Conservation (phyloP, 2,888 invertebrate genomes). For the Ochropacha duplaris region DNA sequence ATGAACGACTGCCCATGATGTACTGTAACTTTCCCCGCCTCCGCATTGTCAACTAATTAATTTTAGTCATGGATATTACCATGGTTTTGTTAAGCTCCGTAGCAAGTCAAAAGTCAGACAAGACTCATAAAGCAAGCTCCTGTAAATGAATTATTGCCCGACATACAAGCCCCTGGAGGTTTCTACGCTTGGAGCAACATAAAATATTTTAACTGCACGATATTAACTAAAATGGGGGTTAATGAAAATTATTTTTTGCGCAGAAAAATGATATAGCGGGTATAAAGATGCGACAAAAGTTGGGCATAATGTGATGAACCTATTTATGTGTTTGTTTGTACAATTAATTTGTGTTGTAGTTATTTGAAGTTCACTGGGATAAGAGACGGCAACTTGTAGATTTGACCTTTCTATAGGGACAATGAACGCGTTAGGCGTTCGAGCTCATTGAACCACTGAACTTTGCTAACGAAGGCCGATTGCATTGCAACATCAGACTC, state of each 20-base stretch:
- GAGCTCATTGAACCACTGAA: conserved; percentile 72
- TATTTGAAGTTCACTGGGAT: not conserved
- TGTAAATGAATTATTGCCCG: conserved; percentile 56
- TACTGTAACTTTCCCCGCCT: not conserved
- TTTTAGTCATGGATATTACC: conserved; percentile 39
- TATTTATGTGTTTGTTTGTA: not conserved
- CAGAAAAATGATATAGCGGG: not conserved
- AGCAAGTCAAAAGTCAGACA: conserved; percentile 54
- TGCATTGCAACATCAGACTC: conserved; percentile 64
- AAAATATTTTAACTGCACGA: conserved; percentile 35
- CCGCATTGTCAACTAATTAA: conserved; percentile 32
- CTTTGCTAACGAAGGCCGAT: conserved; percentile 64
- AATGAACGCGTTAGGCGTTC: conserved; percentile 63
- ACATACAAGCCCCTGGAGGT: conserved; percentile 38
- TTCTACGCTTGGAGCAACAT: conserved; percentile 24
- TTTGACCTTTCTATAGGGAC: conserved; percentile 68
- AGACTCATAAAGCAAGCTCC: conserved; percentile 50
- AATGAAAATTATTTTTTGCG: conserved; percentile 27
- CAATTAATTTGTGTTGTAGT: not conserved
- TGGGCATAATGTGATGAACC: not conserved
- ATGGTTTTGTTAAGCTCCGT: conserved; percentile 45
- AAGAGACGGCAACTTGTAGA: conserved; percentile 37
- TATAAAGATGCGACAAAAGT: not conserved
- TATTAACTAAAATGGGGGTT: conserved; percentile 37
- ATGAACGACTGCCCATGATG: not conserved